Evolutionary conservation across 2,113 vertebrate species (phyloP).

Genomic region (Aythya baeri): DNA sequence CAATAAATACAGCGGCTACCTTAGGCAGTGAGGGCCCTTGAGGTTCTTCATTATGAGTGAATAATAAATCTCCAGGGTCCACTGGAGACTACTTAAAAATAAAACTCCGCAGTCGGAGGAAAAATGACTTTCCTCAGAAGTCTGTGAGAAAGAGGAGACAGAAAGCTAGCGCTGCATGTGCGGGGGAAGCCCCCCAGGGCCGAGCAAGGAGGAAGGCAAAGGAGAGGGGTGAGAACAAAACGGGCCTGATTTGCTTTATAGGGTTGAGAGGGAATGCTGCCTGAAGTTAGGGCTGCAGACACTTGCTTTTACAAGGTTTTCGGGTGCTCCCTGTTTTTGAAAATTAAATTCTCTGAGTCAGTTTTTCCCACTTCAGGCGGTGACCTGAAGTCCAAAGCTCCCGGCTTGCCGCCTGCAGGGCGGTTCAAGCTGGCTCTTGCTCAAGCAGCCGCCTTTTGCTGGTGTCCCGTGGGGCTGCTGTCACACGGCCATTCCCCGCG

Average conservation of each 20-base stretch:
- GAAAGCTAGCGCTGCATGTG: background rate
- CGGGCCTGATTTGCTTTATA: background rate
- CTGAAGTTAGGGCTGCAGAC: background rate
- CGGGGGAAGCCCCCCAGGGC: background rate
- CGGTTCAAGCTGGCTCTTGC: too few relatives aligned
- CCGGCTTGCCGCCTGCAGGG: too few relatives aligned
- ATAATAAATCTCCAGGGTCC: constrained; percentile 12
- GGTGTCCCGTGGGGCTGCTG: too few relatives aligned
- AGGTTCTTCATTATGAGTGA: constrained; percentile 16
- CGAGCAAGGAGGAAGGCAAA: background rate
- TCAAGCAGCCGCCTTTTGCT: too few relatives aligned
- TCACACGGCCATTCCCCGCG: too few relatives aligned
- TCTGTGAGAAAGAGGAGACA: background rate
- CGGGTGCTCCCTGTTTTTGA: background rate
- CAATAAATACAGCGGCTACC: background rate
- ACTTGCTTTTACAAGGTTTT: background rate
- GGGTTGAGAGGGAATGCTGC: background rate
- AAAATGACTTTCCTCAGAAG: background rate
- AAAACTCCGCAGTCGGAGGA: background rate
- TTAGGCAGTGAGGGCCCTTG: background rate
- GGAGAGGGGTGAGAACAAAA: background rate
- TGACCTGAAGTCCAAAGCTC: too few relatives aligned
- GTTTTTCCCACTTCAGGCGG: too few relatives aligned
- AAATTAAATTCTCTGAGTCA: background rate
- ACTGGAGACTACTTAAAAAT: background rate